These are phyloP conservation scores for Cantharis rufa DNA, from an alignment of 2,888 invertebrate species.

Conservation along the genomic window DNA sequence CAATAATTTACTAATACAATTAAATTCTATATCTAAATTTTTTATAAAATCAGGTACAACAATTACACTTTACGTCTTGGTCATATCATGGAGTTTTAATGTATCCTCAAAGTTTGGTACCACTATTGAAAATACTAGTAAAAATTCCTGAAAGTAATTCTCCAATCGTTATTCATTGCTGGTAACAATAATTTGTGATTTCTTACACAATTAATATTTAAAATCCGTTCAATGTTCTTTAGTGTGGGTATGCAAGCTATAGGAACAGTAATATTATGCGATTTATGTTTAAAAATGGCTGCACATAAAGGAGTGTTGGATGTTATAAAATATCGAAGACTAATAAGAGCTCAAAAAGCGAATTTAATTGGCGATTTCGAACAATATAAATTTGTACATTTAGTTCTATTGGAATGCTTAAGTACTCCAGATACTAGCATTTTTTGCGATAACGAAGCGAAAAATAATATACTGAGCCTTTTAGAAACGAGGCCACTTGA, in stretches of 20 bases:
- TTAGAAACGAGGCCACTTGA: constrained; percentile 41
- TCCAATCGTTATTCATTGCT: constrained; percentile 61
- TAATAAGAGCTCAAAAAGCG: constrained; percentile 48
- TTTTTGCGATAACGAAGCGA: constrained; percentile 48
- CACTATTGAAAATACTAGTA: constrained; percentile 45
- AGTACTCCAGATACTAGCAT: constrained; percentile 49
- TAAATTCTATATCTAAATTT: background rate
- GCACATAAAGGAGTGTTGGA: constrained; percentile 51
- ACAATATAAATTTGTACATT: constrained; percentile 57
- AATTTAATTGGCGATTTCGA: constrained; percentile 55
- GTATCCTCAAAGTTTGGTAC: constrained; percentile 30
- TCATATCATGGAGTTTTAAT: constrained; percentile 59
- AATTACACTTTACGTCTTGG: constrained; percentile 60
- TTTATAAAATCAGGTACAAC: constrained; percentile 49
- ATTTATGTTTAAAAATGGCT: constrained; percentile 59
- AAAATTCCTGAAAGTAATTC: constrained; percentile 44
- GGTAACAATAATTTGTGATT: background rate
- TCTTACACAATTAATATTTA: too few relatives aligned
- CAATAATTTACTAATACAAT: constrained; percentile 29
- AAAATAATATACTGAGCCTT: constrained; percentile 39
- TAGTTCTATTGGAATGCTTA: constrained; percentile 55
- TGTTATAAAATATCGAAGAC: constrained; percentile 43
- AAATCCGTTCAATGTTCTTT: constrained; percentile 38
- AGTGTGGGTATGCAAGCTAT: constrained; percentile 66
- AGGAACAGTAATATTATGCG: constrained; percentile 64